phyloP scores from a whole-genome alignment of 2,888 invertebrate species.

The Acanthococcus lagerstroemiae region DNA sequence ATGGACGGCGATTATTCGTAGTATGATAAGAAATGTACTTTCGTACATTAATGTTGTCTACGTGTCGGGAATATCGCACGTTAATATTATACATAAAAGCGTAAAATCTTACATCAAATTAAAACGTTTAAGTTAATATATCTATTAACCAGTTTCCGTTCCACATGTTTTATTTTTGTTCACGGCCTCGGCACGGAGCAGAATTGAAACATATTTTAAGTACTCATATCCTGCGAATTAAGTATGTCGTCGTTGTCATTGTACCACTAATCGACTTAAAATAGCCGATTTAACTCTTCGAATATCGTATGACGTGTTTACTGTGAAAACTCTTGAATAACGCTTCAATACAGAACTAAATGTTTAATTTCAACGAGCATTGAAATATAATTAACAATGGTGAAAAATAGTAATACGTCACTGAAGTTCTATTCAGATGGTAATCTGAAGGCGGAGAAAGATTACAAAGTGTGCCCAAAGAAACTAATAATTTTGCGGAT shows the following conservation, averaged over 20 bases:
- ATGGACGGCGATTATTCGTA: no score
- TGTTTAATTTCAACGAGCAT: no score
- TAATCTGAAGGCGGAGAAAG: no score
- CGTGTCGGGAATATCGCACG: not conserved
- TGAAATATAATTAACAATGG: no score
- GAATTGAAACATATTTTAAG: not conserved
- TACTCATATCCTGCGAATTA: not conserved
- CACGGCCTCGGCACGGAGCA: not conserved
- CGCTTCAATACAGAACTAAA: no score
- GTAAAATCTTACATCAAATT: not conserved
- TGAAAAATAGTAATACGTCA: no score
- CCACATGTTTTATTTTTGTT: not conserved
- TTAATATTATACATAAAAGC: not conserved
- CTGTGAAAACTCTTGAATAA: no score
- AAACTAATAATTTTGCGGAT: no score
- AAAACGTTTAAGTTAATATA: not conserved
- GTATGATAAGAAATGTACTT: no score
- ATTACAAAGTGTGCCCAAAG: no score
- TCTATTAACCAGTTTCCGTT: constrained; percentile 1
- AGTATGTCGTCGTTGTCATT: not conserved
- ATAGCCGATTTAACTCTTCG: not conserved
- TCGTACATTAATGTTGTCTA: not conserved
- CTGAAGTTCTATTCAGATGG: no score
- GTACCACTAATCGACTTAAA: not conserved
- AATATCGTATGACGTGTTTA: no score